phyloP scores from a whole-genome alignment of 2,113 vertebrate species.

The Dasyurus viverrinus region DNA sequence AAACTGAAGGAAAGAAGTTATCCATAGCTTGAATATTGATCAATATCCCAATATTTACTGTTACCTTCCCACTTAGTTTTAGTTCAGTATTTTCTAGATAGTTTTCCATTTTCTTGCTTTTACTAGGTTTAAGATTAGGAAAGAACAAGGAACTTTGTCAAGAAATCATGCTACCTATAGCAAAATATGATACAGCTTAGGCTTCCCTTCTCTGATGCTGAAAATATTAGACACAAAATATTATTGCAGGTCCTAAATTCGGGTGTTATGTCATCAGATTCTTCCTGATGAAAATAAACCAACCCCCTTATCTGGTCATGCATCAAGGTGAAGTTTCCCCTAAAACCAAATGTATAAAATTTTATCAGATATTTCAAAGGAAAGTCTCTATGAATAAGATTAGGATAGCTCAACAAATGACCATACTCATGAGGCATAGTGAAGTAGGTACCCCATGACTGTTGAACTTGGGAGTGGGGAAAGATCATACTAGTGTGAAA shows the following conservation, averaged over 20 bases:
- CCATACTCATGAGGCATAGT: background rate
- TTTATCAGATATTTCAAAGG: background rate
- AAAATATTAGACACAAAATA: background rate
- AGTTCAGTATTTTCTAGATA: background rate
- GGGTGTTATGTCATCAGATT: background rate
- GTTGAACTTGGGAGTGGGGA: background rate
- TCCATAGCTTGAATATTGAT: background rate
- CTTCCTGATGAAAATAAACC: background rate
- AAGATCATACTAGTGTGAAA: background rate
- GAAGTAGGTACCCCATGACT: background rate
- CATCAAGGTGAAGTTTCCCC: background rate
- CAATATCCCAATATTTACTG: background rate
- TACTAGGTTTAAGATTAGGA: background rate
- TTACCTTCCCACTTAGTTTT: background rate
- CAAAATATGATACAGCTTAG: background rate
- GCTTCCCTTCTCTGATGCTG: background rate
- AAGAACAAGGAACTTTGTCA: background rate
- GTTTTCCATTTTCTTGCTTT: background rate
- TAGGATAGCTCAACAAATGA: background rate
- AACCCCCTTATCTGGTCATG: background rate
- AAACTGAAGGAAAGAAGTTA: background rate
- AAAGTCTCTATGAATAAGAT: background rate
- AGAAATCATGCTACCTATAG: background rate
- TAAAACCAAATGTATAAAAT: background rate
- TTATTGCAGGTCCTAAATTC: background rate